Evolutionary conservation across 2,797 vertebrate genomes (phyloP), one percentile per base, ranked within the genome.

Genomic region (Pagetopsis macropterus): DNA sequence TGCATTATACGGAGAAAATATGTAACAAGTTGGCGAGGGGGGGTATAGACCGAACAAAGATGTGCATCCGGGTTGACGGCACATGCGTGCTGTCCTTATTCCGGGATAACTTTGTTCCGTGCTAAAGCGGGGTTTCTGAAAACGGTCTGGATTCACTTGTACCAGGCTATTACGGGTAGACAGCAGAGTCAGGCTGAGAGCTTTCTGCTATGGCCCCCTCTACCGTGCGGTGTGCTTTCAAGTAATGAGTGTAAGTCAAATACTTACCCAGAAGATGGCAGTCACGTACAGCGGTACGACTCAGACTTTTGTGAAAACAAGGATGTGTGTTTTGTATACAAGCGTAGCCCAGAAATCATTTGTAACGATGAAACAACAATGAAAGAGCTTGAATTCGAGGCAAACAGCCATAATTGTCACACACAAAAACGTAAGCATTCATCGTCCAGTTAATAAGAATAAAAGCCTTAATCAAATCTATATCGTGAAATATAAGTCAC

Each of bases 51-150:
- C 64, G 52, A 43, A 62, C 65, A 65, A 72, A 72, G 13, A 84
- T 93, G 95, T 94, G 95, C 95, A 96, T 96, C 95, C 96, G 95
- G 96, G 94, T 96, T 95, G 93, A 95, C 93, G 86, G 95, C 95
- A 96, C 95, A 96, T 95, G 95, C 96, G 94, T 95, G 95, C 94
- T 95, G 91, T 89, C 93, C 91, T 94, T 96, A 96, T 96, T 96
- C 95, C 95, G 96, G 95, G 96, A 96, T 94, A 96, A 95, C 91
- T 96, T 96, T 96, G 90, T 94, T 84, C 95, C 96, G 96, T 92
- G 94, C 84, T 94, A 95, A 87, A 48, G 56, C 48, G 65, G 74
- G 65, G 94, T 88, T 76, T 92, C 85, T 76, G 76, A 74, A 87
- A 85, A 87, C 86, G 63, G 83, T 84, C 76, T 86, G 58, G 65